Base-by-base conservation (phyloP, 1,140 invertebrate species). In the Battus philenor region DNA sequence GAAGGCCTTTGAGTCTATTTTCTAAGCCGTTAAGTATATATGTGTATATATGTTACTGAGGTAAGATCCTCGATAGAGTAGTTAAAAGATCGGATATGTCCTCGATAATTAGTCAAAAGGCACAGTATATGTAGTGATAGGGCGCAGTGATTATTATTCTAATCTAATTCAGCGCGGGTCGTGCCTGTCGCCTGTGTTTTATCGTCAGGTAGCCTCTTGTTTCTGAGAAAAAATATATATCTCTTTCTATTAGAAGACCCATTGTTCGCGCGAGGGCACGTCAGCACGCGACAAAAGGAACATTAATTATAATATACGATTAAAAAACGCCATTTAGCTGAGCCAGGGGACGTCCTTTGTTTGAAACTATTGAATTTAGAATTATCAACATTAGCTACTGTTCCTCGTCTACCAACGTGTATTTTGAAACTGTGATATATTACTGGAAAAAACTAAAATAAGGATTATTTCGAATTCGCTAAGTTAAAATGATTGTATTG, bases 271-370 rank as follows among this genome's bases (percentile, higher is more conserved):
- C 71, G 68, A 73, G 77, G 72, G 75, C 65, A 68, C 69, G 78
- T 82, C 80, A 84, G 71, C 75, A 73, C 72, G 85, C 73, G 75
- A 79, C 83, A 85, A 86, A 86, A 86, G 78, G 75, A 73, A 86
- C 86, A 87, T 87, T 86, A 87, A 87, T 87, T 87, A 87, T 86
- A 86, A 87, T 86, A 87, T 87, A 81, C 82, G 86, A 87, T 87
- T 86, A 85, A 84, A 86, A 86, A 87, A 85, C 73, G 82, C 76
- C 75, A 86, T 87, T 86, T 86, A 83, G 81, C 60, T 66, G 67
- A 63, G 74, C 67, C 61, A 66, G 68, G 72, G 68, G n/a, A 65
- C 57, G 59, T 64, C 54, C 66, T 81, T 85, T 85, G 80, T 85
- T 79, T 82, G 80, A 79, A 65, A 77, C 77, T 74, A 82, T 85